phyloP scores from a whole-genome alignment of 2,113 vertebrate species.

The Cercocebus atys region DNA sequence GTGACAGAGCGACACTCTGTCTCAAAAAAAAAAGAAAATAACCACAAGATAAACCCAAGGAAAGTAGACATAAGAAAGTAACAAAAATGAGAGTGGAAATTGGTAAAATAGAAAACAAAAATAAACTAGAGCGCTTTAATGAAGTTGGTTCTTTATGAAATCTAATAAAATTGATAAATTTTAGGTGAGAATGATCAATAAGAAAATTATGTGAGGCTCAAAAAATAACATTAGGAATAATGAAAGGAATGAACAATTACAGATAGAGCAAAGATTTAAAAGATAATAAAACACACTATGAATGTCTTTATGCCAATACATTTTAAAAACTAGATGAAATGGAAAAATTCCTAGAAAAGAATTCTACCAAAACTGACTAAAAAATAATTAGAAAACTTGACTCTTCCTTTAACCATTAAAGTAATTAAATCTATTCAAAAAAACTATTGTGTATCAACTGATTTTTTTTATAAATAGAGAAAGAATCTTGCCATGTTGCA shows the following conservation, averaged over 20 bases:
- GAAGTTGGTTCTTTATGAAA: neutral
- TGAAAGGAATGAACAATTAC: neutral
- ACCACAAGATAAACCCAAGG: neutral
- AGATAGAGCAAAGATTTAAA: neutral
- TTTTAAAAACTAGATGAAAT: neutral
- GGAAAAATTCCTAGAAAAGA: neutral
- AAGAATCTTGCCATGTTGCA: too few relatives aligned
- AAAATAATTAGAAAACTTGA: neutral
- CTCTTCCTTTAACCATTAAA: neutral
- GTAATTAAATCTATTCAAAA: neutral
- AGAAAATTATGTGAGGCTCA: neutral
- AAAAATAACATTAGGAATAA: neutral
- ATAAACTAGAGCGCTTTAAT: neutral
- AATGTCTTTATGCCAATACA: neutral
- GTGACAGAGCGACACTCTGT: neutral
- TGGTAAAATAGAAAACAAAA: neutral
- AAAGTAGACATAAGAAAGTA: neutral
- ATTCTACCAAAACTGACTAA: neutral
- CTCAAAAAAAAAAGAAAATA: neutral
- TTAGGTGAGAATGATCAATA: neutral
- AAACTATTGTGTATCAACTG: neutral
- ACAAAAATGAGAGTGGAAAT: neutral
- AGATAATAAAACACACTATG: neutral
- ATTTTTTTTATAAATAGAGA: too few relatives aligned
- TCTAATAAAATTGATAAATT: neutral